Evolutionary conservation across 1,140 invertebrate species (phyloP).

Genomic region (Aphelinus certus): DNA sequence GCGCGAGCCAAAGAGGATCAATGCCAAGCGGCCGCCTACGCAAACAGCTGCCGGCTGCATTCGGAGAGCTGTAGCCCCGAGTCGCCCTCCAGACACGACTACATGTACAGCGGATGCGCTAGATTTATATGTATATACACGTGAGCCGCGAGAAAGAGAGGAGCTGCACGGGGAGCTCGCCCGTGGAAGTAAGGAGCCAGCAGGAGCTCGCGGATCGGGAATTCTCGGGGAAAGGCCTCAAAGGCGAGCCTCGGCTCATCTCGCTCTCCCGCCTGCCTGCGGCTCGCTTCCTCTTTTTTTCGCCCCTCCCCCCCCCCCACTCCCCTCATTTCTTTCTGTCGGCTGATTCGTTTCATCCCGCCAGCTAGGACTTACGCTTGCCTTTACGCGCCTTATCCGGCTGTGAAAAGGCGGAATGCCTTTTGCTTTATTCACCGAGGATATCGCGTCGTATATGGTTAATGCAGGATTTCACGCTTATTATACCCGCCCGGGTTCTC

Average conservation of each 20-base stretch:
- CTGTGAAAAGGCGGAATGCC: conserved; percentile 10
- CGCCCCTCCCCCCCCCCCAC: neutral
- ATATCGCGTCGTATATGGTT: neutral
- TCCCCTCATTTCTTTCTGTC: conserved; percentile 4
- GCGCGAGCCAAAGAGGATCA: conserved; percentile 33
- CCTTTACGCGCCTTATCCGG: conserved; percentile 18
- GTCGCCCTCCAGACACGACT: neutral
- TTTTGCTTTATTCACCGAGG: neutral
- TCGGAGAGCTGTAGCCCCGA: neutral
- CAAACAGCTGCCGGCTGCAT: conserved; percentile 16
- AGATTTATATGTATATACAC: neutral
- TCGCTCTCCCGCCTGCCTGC: neutral
- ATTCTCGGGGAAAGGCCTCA: conserved; percentile 10
- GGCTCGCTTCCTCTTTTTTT: conserved; percentile 1
- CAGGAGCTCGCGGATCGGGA: conserved; percentile 23
- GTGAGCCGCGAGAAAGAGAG: conserved; percentile 10
- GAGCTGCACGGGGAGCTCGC: neutral
- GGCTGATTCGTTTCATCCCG: conserved; percentile 21
- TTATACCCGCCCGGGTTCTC: neutral
- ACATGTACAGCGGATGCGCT: conserved; percentile 10
- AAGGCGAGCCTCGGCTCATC: conserved; percentile 26
- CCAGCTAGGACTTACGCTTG: neutral
- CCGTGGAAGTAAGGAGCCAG: conserved; percentile 5
- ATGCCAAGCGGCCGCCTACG: conserved; percentile 12
- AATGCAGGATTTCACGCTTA: conserved; percentile 5